These are phyloP conservation scores for Fragum fragum DNA, from an alignment of 2,888 invertebrate species.

Conservation along the genomic window DNA sequence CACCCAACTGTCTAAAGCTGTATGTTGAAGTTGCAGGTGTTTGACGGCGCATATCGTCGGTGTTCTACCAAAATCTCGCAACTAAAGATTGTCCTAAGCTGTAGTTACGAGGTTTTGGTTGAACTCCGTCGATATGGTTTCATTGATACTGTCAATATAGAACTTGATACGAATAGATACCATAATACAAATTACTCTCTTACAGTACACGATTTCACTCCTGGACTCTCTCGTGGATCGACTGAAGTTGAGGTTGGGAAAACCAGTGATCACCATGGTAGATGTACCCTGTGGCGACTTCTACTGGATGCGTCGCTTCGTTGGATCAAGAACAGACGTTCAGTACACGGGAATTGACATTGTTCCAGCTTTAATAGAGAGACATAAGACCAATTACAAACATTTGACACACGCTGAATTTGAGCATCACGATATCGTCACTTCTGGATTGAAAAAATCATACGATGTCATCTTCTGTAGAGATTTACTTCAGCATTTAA, in stretches of 20 bases:
- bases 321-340: background rate
- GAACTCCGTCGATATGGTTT: too few relatives aligned
- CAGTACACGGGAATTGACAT: conserved; percentile 13
- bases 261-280: background rate
- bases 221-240: background rate
- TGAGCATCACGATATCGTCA: background rate
- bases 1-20: too few relatives aligned
- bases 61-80: too few relatives aligned
- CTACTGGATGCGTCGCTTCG: background rate
- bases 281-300: conserved; percentile 8
- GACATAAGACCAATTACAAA: background rate
- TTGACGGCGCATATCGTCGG: too few relatives aligned
- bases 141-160: too few relatives aligned
- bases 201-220: background rate
- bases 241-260: background rate
- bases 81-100: too few relatives aligned
- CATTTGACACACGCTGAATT: background rate
- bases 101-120: too few relatives aligned
- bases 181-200: too few relatives aligned
- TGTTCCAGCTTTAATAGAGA: conserved; percentile 7
- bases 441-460: background rate
- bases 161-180: too few relatives aligned
- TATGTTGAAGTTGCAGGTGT: too few relatives aligned
- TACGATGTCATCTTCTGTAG: background rate
- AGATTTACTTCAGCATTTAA: conserved; percentile 5